Evolutionary conservation across 2,888 invertebrate species (phyloP).

Genomic region (Nomada hirtipes): DNA sequence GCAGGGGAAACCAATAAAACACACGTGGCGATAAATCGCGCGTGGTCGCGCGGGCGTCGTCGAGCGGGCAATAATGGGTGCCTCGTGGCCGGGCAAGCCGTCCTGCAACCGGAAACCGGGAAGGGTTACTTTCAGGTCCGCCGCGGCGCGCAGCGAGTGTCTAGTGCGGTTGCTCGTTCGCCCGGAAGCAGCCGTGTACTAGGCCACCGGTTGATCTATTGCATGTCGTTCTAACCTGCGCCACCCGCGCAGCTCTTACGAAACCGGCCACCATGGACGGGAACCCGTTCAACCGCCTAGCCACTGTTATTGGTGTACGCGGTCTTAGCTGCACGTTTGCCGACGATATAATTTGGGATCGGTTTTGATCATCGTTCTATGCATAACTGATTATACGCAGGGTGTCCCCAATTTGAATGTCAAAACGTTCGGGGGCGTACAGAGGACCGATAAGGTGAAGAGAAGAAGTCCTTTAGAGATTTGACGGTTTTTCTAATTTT

Average conservation of each 20-base stretch:
- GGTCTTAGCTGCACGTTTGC: background rate
- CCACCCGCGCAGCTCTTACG: conserved; percentile 39
- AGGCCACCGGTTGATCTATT: conserved; percentile 68
- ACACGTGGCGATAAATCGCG: conserved; percentile 79
- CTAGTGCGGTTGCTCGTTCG: conserved; percentile 51
- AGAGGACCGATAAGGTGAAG: too few species aligned
- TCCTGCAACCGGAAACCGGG: conserved; percentile 59
- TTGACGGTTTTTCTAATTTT: too few species aligned
- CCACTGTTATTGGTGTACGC: background rate
- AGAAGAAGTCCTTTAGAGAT: too few species aligned
- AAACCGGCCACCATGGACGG: conserved; percentile 23
- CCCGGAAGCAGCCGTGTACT: conserved; percentile 67
- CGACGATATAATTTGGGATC: background rate
- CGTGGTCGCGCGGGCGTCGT: conserved; percentile 73
- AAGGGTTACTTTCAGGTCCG: conserved; percentile 70
- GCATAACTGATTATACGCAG: too few species aligned
- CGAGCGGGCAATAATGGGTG: conserved; percentile 77
- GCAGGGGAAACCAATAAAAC: conserved; percentile 78
- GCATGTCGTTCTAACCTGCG: conserved; percentile 64
- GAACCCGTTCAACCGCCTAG: conserved; percentile 17
- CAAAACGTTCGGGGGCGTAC: too few species aligned
- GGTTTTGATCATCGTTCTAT: background rate
- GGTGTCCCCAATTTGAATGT: too few species aligned
- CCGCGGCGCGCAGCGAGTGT: conserved; percentile 52
- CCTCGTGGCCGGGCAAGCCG: conserved; percentile 68